Evolutionary conservation across 2,797 vertebrate species (phyloP).

Genomic region (Characodon lateralis): DNA sequence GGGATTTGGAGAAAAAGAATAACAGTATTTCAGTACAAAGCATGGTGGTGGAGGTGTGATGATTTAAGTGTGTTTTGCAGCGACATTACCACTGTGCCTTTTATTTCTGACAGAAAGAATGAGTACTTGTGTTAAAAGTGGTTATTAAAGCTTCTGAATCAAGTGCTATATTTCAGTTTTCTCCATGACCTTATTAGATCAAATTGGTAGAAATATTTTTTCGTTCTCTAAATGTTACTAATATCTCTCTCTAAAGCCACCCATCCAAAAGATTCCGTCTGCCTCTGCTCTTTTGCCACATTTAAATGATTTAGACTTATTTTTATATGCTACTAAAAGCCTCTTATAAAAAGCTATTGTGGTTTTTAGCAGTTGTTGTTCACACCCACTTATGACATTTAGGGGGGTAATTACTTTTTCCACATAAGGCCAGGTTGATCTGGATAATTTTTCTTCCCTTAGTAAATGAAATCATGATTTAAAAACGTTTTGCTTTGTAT

Average conservation of each 20-base stretch:
- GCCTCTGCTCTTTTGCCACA: background rate
- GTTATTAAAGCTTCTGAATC: background rate
- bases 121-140: background rate
- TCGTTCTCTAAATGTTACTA: background rate
- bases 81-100: background rate
- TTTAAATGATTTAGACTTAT: background rate
- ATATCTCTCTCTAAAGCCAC: background rate
- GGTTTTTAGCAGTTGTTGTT: background rate
- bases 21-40: background rate
- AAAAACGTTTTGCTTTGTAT: background rate
- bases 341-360: background rate
- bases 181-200: background rate
- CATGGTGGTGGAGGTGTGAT: constrained; percentile 2
- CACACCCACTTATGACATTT: background rate
- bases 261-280: background rate
- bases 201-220: background rate
- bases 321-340: background rate
- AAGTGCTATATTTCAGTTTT: background rate
- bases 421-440: background rate
- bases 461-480: background rate
- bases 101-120: background rate
- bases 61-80: background rate
- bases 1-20: background rate
- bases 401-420: constrained; percentile 2
- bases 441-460: background rate